These are phyloP conservation scores for Cossypha caffra DNA, from an alignment of 2,797 vertebrate species.

Conservation along the genomic window DNA sequence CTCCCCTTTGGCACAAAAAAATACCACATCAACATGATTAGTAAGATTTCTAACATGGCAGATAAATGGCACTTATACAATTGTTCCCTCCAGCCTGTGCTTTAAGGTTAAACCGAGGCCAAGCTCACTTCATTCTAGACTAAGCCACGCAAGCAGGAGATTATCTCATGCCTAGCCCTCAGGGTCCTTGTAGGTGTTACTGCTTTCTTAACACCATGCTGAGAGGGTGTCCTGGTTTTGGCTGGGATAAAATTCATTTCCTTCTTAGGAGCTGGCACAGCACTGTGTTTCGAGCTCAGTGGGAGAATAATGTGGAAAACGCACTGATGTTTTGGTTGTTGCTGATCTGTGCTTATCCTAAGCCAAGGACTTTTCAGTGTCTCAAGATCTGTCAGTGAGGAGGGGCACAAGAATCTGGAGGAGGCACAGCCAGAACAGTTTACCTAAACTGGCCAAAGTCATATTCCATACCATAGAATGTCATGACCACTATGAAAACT, in stretches of 20 bases:
- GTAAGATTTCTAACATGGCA: neutral
- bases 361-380: neutral
- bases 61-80: neutral
- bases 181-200: neutral
- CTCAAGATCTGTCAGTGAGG: neutral
- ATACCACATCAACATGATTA: neutral
- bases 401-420: neutral
- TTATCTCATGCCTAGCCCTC: neutral
- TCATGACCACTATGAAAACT: neutral
- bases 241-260: neutral
- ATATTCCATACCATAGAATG: neutral
- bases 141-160: neutral
- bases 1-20: neutral
- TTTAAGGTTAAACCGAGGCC: constrained; percentile 1
- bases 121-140: neutral
- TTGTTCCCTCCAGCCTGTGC: neutral
- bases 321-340: neutral
- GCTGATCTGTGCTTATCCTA: neutral
- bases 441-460: neutral
- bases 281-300: rapidly evolving
- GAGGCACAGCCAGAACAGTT: neutral
- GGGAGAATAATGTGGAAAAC: neutral
- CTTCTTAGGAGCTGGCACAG: neutral
- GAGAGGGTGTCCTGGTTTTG: neutral
- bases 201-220: neutral